Evolutionary conservation across 2,888 invertebrate species (phyloP), one percentile per base, ranked within the genome.

Genomic region (Synanthedon andrenaeformis): DNA sequence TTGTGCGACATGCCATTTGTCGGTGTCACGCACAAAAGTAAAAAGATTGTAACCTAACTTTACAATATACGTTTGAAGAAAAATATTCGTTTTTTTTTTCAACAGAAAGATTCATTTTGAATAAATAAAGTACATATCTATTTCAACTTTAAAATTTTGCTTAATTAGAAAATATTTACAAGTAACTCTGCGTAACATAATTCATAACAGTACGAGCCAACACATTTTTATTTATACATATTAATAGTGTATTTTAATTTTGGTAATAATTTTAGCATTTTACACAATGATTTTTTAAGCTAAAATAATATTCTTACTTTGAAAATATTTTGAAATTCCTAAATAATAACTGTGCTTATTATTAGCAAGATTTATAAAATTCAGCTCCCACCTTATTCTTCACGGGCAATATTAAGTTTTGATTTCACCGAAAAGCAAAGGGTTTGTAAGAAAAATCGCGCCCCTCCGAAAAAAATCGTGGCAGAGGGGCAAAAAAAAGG

Each of bases 1-100:
- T 82, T 81, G 74, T 70, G 79, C 79, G 84, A 82, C 85, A 83
- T 66, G 79, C 81, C 76, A 82, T 86, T 86, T 84, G 79, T 84
- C 74, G 67, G 72, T 56, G 58, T 57, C 48, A 54, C 59, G 59
- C 57, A 54, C 28, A 14, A 50, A 14, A 54, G 57, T 54, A 14
- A 72, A 58, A 73, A 58, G 45, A 63, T 1, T 42, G 71, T 58
- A 67, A 55, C 48, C 70, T 66, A 59, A 58, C 12, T 35, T 41
- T 17, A 51, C 11, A 13, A 10, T 35, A 17, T 49, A 14, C 19
- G 12, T 49, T 14, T 17, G 17, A n/a, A n/a, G 45, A n/a, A 45
- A 35, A 35, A 35, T 8, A 10, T 10, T 35, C 1, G 10, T 35
- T 35, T 4, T 23, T 23, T 23, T n/a, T n/a, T n/a, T n/a, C n/a